Percentiles rank a stretch among this genome's conserved stretches.
phyloP scores from a whole-genome alignment of 2,797 vertebrate species.

The Pygocentrus nattereri region DNA sequence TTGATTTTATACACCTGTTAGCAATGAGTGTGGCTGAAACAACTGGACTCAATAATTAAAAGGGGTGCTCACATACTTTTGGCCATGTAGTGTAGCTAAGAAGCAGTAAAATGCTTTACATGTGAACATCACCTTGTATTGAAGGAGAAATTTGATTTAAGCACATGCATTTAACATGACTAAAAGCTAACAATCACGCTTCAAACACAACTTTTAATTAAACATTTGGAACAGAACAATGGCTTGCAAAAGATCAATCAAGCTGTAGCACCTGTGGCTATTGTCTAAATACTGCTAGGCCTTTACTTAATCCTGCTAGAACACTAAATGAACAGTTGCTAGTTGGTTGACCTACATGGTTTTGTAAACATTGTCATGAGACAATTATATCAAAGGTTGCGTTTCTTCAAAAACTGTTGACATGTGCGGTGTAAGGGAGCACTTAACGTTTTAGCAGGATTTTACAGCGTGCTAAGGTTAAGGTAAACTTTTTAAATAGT shows the following conservation, averaged over 20 bases:
- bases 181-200: not conserved
- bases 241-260: conserved; percentile 3
- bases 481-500: not conserved
- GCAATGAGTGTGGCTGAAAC: too few species aligned
- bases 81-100: not conserved
- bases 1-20: too few species aligned
- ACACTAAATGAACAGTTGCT: not conserved
- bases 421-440: not conserved
- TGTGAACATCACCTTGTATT: conserved; percentile 1
- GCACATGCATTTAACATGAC: not conserved
- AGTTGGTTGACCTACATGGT: not conserved
- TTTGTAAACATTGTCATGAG: not conserved
- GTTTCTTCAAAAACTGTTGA: not conserved
- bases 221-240: not conserved
- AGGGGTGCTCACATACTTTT: too few species aligned
- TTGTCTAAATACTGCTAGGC: conserved; percentile 24
- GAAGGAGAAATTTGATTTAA: conserved; percentile 11
- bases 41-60: too few species aligned
- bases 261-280: not conserved
- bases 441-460: not conserved
- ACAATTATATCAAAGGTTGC: not conserved
- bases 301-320: conserved; percentile 6
- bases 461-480: not conserved
- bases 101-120: conserved; percentile 8
- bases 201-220: not conserved